phyloP scores from a whole-genome alignment of 2,113 vertebrate genomes.

The Gymnocephalus cernua region DNA sequence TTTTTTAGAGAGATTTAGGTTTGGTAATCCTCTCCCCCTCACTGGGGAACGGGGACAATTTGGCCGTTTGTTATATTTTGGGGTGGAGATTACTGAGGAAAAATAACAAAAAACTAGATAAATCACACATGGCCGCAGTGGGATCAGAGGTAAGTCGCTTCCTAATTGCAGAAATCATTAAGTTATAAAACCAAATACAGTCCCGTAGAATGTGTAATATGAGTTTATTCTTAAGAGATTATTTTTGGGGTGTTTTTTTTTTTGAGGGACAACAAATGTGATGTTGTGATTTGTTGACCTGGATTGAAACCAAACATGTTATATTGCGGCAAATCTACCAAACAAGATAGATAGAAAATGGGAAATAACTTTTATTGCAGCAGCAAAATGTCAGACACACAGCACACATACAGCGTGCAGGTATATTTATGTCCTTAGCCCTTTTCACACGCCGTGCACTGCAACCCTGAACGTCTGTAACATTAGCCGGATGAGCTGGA shows the following conservation, averaged over 20 bases:
- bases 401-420: no score
- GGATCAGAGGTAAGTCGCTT: slow-evolving; percentile 43
- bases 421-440: no score
- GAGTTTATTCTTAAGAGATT: slow-evolving; percentile 25
- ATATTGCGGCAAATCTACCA: background rate
- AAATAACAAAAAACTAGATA: slow-evolving; percentile 29
- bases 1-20: background rate
- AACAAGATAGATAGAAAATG: no score
- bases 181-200: slow-evolving; percentile 25
- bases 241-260: background rate
- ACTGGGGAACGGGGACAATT: slow-evolving; percentile 36
- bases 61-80: slow-evolving; percentile 48
- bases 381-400: no score
- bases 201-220: background rate
- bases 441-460: no score
- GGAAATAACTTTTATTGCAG: no score
- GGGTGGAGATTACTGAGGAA: slow-evolving; percentile 43
- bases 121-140: slow-evolving; percentile 7
- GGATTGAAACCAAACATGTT: background rate
- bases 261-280: background rate
- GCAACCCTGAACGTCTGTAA: no score
- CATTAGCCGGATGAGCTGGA: no score
- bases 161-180: slow-evolving; percentile 36
- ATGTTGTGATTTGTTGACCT: background rate
- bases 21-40: slow-evolving; percentile 47